These are phyloP conservation scores for Uloborus diversus DNA, from an alignment of 1,140 invertebrate genomes.

Conservation along the genomic window DNA sequence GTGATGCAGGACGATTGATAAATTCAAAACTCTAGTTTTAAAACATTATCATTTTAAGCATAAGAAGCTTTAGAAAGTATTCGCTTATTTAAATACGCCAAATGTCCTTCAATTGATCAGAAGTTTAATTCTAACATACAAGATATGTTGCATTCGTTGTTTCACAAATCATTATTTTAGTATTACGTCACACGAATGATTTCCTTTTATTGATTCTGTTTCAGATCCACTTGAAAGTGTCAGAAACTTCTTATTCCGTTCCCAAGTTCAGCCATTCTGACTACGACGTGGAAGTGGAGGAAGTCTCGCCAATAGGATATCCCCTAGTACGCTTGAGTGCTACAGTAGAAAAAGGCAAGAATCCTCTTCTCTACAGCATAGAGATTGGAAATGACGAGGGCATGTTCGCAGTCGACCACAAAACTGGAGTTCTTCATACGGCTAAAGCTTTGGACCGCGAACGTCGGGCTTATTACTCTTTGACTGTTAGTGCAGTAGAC, in stretches of 20 bases:
- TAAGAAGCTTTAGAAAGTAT: too few species aligned
- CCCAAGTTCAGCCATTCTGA: slow-evolving; percentile 89
- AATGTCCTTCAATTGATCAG: too few species aligned
- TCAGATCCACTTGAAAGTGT: slow-evolving; percentile 82
- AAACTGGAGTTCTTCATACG: slow-evolving; percentile 89
- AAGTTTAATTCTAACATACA: too few species aligned
- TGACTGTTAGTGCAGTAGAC: slow-evolving; percentile 84
- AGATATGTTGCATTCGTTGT: too few species aligned
- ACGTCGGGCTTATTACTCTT: slow-evolving; percentile 83
- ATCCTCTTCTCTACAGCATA: slow-evolving; percentile 88
- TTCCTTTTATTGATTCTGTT: too few species aligned
- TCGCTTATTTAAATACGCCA: too few species aligned
- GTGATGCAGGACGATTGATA: too few species aligned
- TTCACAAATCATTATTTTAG: too few species aligned
- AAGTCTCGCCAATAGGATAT: slow-evolving; percentile 87
- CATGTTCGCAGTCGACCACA: slow-evolving; percentile 85
- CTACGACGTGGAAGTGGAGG: slow-evolving; percentile 86
- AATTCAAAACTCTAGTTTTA: too few species aligned
- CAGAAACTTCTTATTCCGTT: slow-evolving; percentile 95
- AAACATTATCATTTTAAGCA: too few species aligned
- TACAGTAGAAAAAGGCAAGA: slow-evolving; percentile 82
- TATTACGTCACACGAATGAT: too few species aligned
- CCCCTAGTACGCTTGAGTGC: slow-evolving; percentile 87
- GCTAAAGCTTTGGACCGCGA: slow-evolving; percentile 88
- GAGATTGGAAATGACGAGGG: slow-evolving; percentile 90